These are phyloP conservation scores for Brachyptera risi DNA, from an alignment of 2,888 invertebrate genomes.

Conservation along the genomic window DNA sequence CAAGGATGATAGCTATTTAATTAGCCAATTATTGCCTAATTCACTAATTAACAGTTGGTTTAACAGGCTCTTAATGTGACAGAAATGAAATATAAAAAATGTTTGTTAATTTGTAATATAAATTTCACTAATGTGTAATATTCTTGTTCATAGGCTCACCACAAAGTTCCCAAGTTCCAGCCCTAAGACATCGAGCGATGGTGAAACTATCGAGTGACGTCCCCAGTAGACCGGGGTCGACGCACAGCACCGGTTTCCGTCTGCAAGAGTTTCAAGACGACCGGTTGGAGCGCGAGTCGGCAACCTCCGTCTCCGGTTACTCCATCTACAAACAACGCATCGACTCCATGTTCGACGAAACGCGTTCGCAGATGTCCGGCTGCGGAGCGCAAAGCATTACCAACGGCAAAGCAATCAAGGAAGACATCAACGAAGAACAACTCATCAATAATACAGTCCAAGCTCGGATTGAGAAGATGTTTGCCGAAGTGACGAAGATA, in stretches of 20 bases:
- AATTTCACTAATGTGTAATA: too few relatives aligned
- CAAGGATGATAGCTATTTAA: too few relatives aligned
- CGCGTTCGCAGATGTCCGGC: slow-evolving; percentile 52
- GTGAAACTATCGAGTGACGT: slow-evolving; percentile 36
- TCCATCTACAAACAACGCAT: slow-evolving; percentile 79
- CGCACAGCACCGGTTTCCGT: slow-evolving; percentile 41
- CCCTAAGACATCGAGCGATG: background rate
- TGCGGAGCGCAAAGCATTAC: slow-evolving; percentile 37
- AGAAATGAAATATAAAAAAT: too few relatives aligned
- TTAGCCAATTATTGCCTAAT: too few relatives aligned
- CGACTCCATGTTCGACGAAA: slow-evolving; percentile 79
- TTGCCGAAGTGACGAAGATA: slow-evolving; percentile 63
- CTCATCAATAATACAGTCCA: slow-evolving; percentile 68
- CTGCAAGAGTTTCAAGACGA: slow-evolving; percentile 40
- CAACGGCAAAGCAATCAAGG: too few relatives aligned
- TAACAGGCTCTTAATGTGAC: too few relatives aligned
- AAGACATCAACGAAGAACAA: slow-evolving; percentile 41
- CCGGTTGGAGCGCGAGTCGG: slow-evolving; percentile 33
- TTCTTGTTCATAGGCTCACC: too few relatives aligned
- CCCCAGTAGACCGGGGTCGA: slow-evolving; percentile 39
- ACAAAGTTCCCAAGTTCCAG: too few relatives aligned
- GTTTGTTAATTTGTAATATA: too few relatives aligned
- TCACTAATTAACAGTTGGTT: too few relatives aligned
- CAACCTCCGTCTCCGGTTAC: slow-evolving; percentile 42
- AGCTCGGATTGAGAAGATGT: slow-evolving; percentile 82